phyloP scores from a whole-genome alignment of 2,888 invertebrate genomes.

The Agrochola macilenta region DNA sequence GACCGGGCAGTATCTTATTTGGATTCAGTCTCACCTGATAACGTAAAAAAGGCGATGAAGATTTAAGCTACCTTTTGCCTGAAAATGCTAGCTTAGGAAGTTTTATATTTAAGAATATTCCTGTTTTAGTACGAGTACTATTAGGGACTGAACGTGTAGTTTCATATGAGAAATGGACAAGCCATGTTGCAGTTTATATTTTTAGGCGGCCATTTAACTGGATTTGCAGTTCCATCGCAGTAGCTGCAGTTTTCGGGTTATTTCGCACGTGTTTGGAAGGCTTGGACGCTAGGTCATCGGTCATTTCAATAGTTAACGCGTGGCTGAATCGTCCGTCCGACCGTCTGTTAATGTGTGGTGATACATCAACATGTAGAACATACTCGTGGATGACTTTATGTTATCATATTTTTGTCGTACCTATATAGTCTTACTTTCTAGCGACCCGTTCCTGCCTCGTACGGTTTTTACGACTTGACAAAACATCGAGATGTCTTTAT shows the following conservation, averaged over 20 bases:
- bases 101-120: constrained; percentile 5
- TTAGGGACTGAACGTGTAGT: neutral
- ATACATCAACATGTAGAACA: constrained; percentile 30
- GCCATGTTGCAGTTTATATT: neutral
- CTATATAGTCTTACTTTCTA: neutral
- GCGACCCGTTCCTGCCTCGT: neutral
- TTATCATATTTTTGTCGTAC: neutral
- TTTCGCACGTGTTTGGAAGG: constrained; percentile 11
- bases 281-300: constrained; percentile 14
- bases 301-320: constrained; percentile 29
- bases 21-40: constrained; percentile 34
- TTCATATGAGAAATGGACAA: neutral
- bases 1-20: constrained; percentile 46
- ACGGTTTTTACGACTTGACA: neutral
- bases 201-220: constrained; percentile 8
- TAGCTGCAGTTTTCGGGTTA: neutral
- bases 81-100: constrained; percentile 8
- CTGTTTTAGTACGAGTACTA: neutral
- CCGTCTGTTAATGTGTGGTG: neutral
- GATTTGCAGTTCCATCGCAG: no score
- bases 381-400: neutral
- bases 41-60: constrained; percentile 28
- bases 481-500: neutral
- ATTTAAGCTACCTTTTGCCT: constrained; percentile 7
- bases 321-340: neutral